Conservation (phyloP, 2,113 vertebrate genomes). For the Nesoenas mayeri region DNA sequence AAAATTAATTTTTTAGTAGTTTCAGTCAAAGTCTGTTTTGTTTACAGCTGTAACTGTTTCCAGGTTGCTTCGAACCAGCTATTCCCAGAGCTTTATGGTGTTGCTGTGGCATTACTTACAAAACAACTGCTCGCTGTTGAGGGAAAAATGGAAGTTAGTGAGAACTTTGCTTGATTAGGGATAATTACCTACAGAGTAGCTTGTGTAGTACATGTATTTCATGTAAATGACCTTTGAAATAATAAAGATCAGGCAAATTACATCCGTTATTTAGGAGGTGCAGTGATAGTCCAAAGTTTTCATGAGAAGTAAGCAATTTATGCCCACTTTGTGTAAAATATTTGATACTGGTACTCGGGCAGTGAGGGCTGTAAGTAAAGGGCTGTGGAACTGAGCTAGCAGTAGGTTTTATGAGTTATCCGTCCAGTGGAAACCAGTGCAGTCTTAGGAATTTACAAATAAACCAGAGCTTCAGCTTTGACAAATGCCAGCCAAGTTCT, state of each 20-base stretch:
- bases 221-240: constrained; percentile 1
- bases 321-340: not conserved
- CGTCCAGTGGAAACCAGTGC: not conserved
- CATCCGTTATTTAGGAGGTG: not conserved
- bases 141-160: not conserved
- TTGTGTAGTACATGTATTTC: not conserved
- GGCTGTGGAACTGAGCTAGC: not conserved
- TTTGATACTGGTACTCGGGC: not conserved
- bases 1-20: constrained; percentile 5
- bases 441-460: not conserved
- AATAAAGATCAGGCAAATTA: not conserved
- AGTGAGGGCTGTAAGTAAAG: not conserved
- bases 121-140: not conserved
- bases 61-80: not conserved
- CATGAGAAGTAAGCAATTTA: not conserved
- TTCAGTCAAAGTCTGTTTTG: not conserved
- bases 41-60: not conserved
- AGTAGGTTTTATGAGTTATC: not conserved
- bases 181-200: not conserved
- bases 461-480: not conserved
- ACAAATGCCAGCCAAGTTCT: not conserved
- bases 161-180: not conserved
- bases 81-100: not conserved
- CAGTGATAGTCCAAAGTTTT: not conserved
- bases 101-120: not conserved